Conservation (phyloP, 2,797 vertebrate species). For the Acropternis orthonyx region DNA sequence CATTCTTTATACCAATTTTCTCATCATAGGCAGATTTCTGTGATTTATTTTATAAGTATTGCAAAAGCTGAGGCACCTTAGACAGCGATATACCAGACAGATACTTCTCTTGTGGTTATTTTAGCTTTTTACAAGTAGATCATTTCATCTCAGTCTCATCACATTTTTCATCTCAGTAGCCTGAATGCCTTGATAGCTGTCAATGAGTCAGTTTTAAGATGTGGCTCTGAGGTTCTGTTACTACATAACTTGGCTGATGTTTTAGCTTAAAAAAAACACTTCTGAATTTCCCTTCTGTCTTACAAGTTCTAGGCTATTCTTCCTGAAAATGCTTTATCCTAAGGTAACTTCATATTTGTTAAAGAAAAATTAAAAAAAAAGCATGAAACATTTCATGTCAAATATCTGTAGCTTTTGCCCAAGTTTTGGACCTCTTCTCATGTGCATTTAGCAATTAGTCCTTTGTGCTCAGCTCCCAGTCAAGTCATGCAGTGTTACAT, state of each 20-base stretch:
- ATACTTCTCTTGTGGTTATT: neutral
- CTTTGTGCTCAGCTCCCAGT: neutral
- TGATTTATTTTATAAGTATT: neutral
- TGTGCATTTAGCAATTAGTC: neutral
- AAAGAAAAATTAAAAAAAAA: neutral
- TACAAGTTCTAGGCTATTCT: neutral
- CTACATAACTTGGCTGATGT: neutral
- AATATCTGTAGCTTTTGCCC: neutral
- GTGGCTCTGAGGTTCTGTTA: neutral
- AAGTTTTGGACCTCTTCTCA: neutral
- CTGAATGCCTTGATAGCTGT: neutral
- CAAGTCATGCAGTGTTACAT: neutral
- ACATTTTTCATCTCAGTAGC: neutral
- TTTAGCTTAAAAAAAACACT: neutral
- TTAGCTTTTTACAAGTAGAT: neutral
- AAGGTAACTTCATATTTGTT: neutral
- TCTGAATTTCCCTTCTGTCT: neutral
- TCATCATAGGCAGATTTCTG: neutral
- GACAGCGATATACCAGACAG: neutral
- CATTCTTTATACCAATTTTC: neutral
- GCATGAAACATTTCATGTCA: neutral
- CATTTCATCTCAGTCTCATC: neutral
- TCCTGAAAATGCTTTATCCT: neutral
- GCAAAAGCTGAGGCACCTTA: neutral
- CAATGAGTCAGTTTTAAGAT: neutral